A percentile compares a stretch with the other conserved stretches of the same genome.
Conservation (phyloP, 1,140 invertebrate species). For the Caenorhabditis remanei region DNA sequence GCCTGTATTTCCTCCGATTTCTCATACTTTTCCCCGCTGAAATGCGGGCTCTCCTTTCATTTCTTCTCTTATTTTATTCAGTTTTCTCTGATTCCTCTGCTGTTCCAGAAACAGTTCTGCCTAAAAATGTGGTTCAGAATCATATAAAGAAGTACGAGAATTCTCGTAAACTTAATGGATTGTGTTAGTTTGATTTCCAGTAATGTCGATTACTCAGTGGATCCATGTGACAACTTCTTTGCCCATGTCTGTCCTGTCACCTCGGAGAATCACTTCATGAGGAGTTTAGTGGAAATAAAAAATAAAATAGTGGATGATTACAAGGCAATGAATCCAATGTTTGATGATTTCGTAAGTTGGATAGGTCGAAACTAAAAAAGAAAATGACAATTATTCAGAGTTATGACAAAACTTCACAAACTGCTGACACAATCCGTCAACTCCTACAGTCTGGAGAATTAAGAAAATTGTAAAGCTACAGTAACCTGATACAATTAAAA, state of each 20-base stretch:
- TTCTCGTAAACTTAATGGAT: no score
- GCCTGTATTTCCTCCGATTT: no score
- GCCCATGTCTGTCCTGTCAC: neutral
- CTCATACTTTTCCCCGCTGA: no score
- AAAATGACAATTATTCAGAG: neutral
- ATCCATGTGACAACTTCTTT: constrained; percentile 24
- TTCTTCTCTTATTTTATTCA: neutral
- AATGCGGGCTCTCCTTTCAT: neutral
- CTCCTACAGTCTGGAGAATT: neutral
- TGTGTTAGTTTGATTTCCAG: neutral
- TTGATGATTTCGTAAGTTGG: neutral
- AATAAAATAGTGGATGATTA: neutral
- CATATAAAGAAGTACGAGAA: neutral
- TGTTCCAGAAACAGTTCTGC: no score
- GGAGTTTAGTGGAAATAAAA: neutral
- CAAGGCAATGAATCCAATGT: neutral
- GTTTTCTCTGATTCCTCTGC: neutral
- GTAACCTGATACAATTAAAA: no score
- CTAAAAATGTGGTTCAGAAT: neutral
- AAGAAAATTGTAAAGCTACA: neutral
- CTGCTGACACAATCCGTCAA: neutral
- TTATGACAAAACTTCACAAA: neutral
- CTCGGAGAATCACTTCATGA: neutral
- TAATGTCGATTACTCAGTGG: constrained; percentile 21
- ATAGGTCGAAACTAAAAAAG: no score